phyloP scores from a whole-genome alignment of 2,888 invertebrate genomes.

The Molorchus minor region DNA sequence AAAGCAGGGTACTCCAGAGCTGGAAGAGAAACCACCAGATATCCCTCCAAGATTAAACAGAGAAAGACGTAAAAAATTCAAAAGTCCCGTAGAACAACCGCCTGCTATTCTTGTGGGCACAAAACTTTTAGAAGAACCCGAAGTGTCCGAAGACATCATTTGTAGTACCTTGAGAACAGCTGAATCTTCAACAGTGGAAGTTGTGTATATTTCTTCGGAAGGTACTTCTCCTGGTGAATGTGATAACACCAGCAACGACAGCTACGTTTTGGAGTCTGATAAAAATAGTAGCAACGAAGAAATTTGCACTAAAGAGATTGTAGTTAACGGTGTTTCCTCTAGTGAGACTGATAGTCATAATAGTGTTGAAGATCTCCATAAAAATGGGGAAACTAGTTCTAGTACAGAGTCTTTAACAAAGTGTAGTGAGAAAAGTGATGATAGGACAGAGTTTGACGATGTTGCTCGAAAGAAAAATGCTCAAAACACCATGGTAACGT shows the following conservation, averaged over 20 bases:
- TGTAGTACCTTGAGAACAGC: conserved; percentile 61
- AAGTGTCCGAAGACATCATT: conserved; percentile 65
- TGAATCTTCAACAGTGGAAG: conserved; percentile 66
- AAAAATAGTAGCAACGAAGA: conserved; percentile 28
- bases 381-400: not conserved
- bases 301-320: conserved; percentile 12
- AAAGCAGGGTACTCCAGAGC: conserved; percentile 53
- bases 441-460: not conserved
- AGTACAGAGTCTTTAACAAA: not conserved
- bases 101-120: conserved; percentile 67
- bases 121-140: conserved; percentile 61
- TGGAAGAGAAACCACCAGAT: conserved; percentile 35
- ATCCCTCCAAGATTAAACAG: conserved; percentile 30
- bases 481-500: conserved; percentile 3
- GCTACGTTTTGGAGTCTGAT: conserved; percentile 28
- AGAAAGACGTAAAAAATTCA: conserved; percentile 26
- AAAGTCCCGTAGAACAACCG: conserved; percentile 38
- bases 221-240: conserved; percentile 34
- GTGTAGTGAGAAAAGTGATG: too few relatives aligned
- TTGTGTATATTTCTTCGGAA: conserved; percentile 67
- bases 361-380: not conserved
- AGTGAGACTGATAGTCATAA: conserved; percentile 10
- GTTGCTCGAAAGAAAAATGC: not conserved
- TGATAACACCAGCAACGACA: conserved; percentile 34
- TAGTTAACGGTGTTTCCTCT: conserved; percentile 5